Percentiles rank a stretch among this genome's conserved stretches.
phyloP scores from a whole-genome alignment of 2,113 vertebrate genomes.

The Crotalus helleri region DNA sequence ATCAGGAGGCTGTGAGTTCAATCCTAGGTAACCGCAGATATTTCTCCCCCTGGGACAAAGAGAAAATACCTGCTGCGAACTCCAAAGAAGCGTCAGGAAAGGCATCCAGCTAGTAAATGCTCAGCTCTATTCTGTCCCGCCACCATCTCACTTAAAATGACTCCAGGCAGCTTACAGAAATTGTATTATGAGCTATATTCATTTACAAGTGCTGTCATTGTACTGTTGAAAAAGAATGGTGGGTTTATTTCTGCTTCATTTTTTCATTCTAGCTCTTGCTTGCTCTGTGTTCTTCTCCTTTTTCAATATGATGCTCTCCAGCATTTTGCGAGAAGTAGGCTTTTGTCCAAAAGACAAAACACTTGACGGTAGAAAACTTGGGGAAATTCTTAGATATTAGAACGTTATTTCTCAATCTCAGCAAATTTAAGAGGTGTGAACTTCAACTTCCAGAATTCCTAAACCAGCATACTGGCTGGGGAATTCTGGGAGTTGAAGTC shows the following conservation, averaged over 20 bases:
- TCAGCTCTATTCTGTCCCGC: too few relatives aligned
- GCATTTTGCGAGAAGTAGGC: neutral
- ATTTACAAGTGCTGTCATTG: neutral
- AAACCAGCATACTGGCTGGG: neutral
- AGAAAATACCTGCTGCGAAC: neutral
- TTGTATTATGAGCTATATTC: neutral
- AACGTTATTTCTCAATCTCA: neutral
- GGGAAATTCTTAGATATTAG: neutral
- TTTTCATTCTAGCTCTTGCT: neutral
- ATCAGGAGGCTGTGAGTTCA: neutral
- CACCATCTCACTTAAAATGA: neutral
- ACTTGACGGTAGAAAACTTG: neutral
- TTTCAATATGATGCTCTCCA: neutral
- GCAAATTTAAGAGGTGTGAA: neutral
- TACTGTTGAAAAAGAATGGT: neutral
- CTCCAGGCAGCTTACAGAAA: neutral
- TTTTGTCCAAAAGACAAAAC: neutral
- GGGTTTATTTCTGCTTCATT: neutral
- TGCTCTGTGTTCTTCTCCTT: neutral
- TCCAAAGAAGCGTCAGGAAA: neutral
- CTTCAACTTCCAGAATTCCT: neutral
- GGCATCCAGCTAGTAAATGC: neutral
- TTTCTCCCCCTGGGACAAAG: neutral
- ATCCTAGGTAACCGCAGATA: neutral
- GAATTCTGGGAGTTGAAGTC: neutral